Percentiles rank a stretch among this genome's conserved stretches.
Conservation (phyloP, 2,888 invertebrate genomes). For the Lysandra coridon region DNA sequence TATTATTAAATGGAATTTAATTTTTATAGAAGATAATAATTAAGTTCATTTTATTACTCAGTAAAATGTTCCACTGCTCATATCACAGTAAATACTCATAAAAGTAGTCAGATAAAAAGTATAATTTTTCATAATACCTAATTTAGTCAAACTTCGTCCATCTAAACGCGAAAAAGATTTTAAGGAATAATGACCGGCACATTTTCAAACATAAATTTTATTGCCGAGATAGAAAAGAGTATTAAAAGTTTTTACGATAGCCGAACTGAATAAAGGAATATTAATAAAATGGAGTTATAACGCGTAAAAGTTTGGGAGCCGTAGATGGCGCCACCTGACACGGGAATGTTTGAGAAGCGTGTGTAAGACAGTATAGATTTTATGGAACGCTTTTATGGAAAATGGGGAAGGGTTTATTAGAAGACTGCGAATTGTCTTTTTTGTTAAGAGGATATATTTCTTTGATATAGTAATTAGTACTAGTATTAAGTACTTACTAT, state of each 20-base stretch:
- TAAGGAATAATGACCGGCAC: conserved; percentile 1
- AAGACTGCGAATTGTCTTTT: background rate
- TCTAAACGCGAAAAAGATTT: background rate
- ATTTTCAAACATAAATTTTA: conserved; percentile 30
- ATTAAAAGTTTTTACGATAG: conserved; percentile 50
- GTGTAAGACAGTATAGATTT: conserved; percentile 6
- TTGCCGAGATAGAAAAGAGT: conserved; percentile 50
- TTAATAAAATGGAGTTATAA: conserved; percentile 40
- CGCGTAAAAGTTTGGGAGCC: conserved; percentile 35
- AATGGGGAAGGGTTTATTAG: background rate
- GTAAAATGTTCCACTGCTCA: too few species aligned
- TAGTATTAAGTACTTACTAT: too few species aligned
- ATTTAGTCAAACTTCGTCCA: conserved; percentile 1
- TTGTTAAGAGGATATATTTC: too few species aligned
- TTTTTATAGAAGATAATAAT: too few species aligned
- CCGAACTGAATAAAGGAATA: conserved; percentile 37
- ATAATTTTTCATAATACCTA: background rate
- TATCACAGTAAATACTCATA: background rate
- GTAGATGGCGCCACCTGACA: conserved; percentile 33
- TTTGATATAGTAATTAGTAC: too few species aligned
- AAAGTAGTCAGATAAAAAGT: background rate
- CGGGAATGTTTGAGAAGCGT: conserved; percentile 1
- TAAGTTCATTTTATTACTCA: too few species aligned
- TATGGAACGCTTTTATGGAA: background rate
- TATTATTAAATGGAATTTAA: too few species aligned